Conservation (phyloP, 2,113 vertebrate species). For the Prietella phreatophila region DNA sequence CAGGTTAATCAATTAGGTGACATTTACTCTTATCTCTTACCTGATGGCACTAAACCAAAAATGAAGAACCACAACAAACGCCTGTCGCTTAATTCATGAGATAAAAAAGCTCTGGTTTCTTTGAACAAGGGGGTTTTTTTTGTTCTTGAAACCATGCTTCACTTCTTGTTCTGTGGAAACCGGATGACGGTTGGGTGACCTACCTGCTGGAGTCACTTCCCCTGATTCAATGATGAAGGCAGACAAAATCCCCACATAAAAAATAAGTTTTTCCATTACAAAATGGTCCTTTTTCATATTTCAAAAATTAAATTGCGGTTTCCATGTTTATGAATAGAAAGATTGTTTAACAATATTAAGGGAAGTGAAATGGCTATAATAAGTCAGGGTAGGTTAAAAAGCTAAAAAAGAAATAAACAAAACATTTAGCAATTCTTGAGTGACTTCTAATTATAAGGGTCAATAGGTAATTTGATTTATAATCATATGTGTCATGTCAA, state of each 20-base stretch:
- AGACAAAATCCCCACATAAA: constrained; percentile 13
- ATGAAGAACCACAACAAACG: neutral
- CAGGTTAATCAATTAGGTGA: neutral
- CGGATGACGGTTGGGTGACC: constrained; percentile 10
- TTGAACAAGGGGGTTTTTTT: constrained; percentile 33
- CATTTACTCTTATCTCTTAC: neutral
- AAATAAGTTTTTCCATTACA: constrained; percentile 11
- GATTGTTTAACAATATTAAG: neutral
- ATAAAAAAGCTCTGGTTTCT: constrained; percentile 30
- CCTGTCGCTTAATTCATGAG: neutral
- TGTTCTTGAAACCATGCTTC: constrained; percentile 18
- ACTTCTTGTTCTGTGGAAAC: constrained; percentile 41
- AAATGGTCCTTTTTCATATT: neutral
- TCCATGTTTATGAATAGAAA: too few species aligned
- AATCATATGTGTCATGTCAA: neutral
- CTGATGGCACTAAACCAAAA: neutral
- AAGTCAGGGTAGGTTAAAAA: neutral
- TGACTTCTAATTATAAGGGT: neutral
- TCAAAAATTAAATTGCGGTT: neutral
- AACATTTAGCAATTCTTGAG: neutral
- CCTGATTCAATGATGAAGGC: neutral
- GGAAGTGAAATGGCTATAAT: neutral
- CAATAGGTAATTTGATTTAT: neutral
- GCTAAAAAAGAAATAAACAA: too few species aligned
- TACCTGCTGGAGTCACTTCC: constrained; percentile 34